Evolutionary conservation across 2,113 vertebrate species (phyloP).

Genomic region (Hassar affinis): DNA sequence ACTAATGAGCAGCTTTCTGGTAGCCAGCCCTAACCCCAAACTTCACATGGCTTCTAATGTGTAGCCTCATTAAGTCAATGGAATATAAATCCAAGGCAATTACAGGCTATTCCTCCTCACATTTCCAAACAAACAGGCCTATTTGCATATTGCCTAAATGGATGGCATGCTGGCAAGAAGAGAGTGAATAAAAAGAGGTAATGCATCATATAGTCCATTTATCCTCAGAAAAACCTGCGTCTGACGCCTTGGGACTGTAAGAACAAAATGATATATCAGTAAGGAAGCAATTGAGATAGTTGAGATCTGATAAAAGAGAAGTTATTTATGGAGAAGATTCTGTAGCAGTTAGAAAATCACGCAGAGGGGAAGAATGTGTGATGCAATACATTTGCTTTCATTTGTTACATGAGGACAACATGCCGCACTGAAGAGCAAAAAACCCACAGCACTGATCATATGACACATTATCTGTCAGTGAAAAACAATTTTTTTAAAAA

Average conservation of each 20-base stretch:
- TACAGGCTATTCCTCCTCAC: conserved; percentile 30
- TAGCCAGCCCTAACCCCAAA: conserved; percentile 33
- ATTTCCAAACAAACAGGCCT: conserved; percentile 45
- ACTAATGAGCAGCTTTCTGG: conserved; percentile 43
- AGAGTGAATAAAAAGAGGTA: conserved; percentile 28
- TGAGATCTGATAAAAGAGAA: not conserved
- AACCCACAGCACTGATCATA: not conserved
- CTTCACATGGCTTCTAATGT: conserved; percentile 36
- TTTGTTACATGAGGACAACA: not conserved
- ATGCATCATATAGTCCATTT: conserved; percentile 35
- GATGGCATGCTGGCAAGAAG: conserved; percentile 28
- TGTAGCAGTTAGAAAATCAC: not conserved
- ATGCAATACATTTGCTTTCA: not conserved
- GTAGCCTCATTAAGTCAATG: conserved; percentile 42
- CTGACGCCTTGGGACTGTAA: not conserved
- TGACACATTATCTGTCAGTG: not conserved
- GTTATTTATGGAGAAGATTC: not conserved
- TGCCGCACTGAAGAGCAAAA: not conserved
- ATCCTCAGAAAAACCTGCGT: not conserved
- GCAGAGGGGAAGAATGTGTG: not conserved
- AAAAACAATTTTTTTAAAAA: not conserved
- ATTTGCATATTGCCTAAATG: conserved; percentile 51
- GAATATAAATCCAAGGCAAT: conserved; percentile 38
- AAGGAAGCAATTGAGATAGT: not conserved
- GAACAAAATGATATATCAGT: not conserved